A percentile compares a stretch with the other conserved stretches of the same genome.
Evolutionary conservation across 2,888 invertebrate species (phyloP).

Genomic region (Silvanus unidentatus): DNA sequence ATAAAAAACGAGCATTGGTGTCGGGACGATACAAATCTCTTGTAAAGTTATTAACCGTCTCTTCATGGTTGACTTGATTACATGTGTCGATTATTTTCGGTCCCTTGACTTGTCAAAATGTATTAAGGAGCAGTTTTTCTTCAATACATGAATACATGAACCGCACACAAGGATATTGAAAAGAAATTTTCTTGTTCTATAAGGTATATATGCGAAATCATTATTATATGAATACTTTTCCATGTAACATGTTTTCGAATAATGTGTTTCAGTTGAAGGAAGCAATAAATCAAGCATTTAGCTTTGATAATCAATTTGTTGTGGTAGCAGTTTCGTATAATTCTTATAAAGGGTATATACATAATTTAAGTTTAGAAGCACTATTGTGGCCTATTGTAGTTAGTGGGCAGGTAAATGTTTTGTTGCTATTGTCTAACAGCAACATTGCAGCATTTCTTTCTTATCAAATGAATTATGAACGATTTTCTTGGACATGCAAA

Average conservation of each 20-base stretch:
- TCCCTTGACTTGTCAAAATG: constrained; percentile 29
- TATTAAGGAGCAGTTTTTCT: constrained; percentile 15
- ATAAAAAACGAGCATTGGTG: constrained; percentile 4
- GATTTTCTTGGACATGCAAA: too few relatives aligned
- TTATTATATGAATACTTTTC: background rate
- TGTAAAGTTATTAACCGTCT: constrained; percentile 18
- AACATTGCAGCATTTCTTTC: too few relatives aligned
- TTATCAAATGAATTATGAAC: too few relatives aligned
- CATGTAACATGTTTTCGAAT: constrained; percentile 21
- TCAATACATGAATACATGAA: constrained; percentile 4
- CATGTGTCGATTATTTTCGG: constrained; percentile 39
- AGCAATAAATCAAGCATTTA: constrained; percentile 29
- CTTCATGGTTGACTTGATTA: constrained; percentile 35
- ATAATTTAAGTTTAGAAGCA: background rate
- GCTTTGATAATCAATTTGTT: constrained; percentile 29
- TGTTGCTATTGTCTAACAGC: constrained; percentile 9
- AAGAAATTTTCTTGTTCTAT: too few relatives aligned
- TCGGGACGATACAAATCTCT: constrained; percentile 21
- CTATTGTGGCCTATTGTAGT: background rate
- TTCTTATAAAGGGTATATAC: background rate
- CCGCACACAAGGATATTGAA: constrained; percentile 1
- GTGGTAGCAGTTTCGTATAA: constrained; percentile 16
- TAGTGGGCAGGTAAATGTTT: constrained; percentile 2
- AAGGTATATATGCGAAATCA: background rate
- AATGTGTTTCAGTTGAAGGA: constrained; percentile 25